Evolutionary conservation across 2,113 vertebrate genomes (phyloP).

Genomic region (Corythornis madagascariensis): DNA sequence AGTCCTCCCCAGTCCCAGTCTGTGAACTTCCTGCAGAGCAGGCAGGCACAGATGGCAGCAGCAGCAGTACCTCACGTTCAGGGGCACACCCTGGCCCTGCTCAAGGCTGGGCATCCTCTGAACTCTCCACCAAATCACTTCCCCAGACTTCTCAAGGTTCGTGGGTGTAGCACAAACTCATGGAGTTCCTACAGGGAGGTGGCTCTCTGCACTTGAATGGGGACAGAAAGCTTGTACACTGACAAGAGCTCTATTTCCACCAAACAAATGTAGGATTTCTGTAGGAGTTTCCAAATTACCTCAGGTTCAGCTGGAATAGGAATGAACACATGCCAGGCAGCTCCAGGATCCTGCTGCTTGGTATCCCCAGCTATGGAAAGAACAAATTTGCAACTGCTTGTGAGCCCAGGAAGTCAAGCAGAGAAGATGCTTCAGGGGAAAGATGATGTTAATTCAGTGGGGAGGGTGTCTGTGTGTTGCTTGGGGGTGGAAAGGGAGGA

Average conservation of each 20-base stretch:
- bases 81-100: fast-evolving
- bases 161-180: fast-evolving
- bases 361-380: background rate
- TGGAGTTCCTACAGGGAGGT: background rate
- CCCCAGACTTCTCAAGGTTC: background rate
- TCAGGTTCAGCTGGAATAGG: background rate
- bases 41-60: background rate
- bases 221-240: background rate
- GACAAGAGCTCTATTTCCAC: background rate
- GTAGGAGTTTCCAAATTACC: background rate
- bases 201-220: fast-evolving
- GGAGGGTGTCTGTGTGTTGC: background rate
- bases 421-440: background rate
- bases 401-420: background rate
- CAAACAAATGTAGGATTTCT: background rate
- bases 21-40: background rate
- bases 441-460: background rate
- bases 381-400: background rate
- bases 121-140: background rate
- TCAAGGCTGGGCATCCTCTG: background rate
- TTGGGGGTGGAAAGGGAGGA: background rate
- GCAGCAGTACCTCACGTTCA: background rate
- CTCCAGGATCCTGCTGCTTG: background rate
- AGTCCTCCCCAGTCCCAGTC: background rate
- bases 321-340: background rate